phyloP scores from a whole-genome alignment of 2,797 vertebrate species.

The Schizopygopsis pylzovi region DNA sequence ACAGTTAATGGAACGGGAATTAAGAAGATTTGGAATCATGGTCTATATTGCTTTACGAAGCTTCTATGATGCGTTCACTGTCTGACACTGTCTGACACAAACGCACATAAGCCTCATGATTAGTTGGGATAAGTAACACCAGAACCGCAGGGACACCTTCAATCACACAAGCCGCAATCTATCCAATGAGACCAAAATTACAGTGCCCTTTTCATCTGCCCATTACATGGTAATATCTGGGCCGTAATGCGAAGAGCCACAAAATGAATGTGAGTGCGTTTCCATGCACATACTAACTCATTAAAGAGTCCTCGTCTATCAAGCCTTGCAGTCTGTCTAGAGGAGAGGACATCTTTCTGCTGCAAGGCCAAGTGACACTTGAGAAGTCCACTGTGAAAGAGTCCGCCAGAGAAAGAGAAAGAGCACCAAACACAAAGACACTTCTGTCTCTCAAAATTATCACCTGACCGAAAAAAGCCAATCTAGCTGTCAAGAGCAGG shows the following conservation, averaged over 20 bases:
- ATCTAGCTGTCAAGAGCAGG: slow-evolving; percentile 48
- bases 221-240: slow-evolving; percentile 31
- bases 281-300: slow-evolving; percentile 8
- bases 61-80: neutral
- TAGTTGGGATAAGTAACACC: slow-evolving; percentile 28
- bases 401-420: slow-evolving; percentile 19
- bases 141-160: slow-evolving; percentile 30
- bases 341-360: neutral
- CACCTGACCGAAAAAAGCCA: slow-evolving; percentile 40
- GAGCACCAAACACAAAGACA: slow-evolving; percentile 41
- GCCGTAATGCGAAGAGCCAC: slow-evolving; percentile 13
- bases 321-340: neutral
- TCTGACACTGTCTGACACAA: slow-evolving; percentile 32
- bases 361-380: slow-evolving; percentile 6
- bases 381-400: slow-evolving; percentile 18
- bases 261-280: slow-evolving; percentile 1
- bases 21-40: neutral
- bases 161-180: slow-evolving; percentile 43
- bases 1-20: neutral
- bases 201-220: slow-evolving; percentile 45
- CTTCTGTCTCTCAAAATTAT: slow-evolving; percentile 39
- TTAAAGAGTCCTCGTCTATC: neutral
- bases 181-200: slow-evolving; percentile 49
- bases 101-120: slow-evolving; percentile 22
- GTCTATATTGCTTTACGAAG: neutral